Base-by-base conservation (phyloP, 2,888 invertebrate species). In the Melieria omissa region DNA sequence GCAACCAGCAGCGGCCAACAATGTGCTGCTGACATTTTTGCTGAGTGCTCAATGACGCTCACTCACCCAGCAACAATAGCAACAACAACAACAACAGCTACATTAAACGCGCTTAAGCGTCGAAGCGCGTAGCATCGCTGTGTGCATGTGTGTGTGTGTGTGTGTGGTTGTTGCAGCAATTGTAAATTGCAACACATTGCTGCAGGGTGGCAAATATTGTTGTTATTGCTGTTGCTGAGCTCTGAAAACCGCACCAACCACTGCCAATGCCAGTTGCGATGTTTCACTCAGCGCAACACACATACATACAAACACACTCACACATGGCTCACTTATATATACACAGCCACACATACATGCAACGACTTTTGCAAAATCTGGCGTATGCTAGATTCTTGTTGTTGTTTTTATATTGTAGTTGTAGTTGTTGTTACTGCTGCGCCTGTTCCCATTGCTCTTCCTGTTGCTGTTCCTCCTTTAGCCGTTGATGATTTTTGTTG, bases 191-290 rank as follows among this genome's bases (percentile, higher is more conserved):
- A 10, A 12, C 49, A 52, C 12, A 52, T 52, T 6, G 52, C 14
- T 52, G 52, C 52, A 49, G 49, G 12, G 49, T 49, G 8, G 12
- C 49, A 10, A 12, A 1, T 49, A 3, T 12, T 49, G 49, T 12
- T 10, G 49, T 49, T 49, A 0, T 12, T 49, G 49, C 3, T 49
- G 3, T 12, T 49, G 9, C 12, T 49, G 49, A 10, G 8, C 52
- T 5, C 52, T 12, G 12, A 14, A 60, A 68, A 61, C 68, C 68
- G 54, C 68, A 68, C n/a, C 42, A 61, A 52, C 52, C 52, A 52
- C 52, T 52, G 60, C 44, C 61, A 61, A 54, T 12, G 58, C 47
- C 58, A 58, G 29, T 14, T 46, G 66, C 66, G 29, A 46, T 66
- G 66, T 47, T 66, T 46, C 57, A 58, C 66, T 47, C 29, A 29